These are phyloP conservation scores for Rhinophrynus dorsalis DNA, from an alignment of 2,797 vertebrate genomes.

Conservation along the genomic window DNA sequence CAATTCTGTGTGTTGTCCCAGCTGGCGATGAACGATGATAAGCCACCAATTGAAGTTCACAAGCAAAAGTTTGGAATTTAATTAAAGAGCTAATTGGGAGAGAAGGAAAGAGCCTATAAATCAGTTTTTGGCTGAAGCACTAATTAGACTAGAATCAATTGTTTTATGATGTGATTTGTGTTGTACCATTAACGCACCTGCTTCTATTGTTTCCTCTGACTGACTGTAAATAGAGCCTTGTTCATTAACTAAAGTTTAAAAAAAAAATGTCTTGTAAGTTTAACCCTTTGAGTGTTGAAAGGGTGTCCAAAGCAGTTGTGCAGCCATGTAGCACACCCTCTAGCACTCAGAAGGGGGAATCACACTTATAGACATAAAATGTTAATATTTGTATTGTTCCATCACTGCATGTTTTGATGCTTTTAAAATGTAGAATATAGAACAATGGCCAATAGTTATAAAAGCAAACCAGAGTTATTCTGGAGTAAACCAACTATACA, in stretches of 20 bases:
- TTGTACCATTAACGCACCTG: constrained; percentile 28
- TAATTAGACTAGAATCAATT: constrained; percentile 32
- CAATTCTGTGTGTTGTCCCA: neutral
- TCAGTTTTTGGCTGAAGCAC: constrained; percentile 10
- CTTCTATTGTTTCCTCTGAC: neutral
- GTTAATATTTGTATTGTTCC: no score
- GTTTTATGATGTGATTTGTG: constrained; percentile 13
- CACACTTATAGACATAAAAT: no score
- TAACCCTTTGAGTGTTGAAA: no score
- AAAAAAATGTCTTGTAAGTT: neutral
- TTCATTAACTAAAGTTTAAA: neutral
- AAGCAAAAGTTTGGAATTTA: constrained; percentile 33
- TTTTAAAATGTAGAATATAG: neutral
- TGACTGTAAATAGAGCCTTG: neutral
- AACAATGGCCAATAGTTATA: no score
- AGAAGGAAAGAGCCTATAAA: constrained; percentile 22
- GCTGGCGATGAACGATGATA: constrained; percentile 37
- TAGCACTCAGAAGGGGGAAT: no score
- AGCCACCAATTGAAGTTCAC: constrained; percentile 24
- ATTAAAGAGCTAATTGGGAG: constrained; percentile 38
- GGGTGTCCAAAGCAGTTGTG: neutral
- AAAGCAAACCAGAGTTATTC: no score
- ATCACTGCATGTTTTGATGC: no score
- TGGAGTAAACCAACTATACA: no score
- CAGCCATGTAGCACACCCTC: neutral